phyloP scores from a whole-genome alignment of 2,797 vertebrate species.

The Smutsia gigantea region DNA sequence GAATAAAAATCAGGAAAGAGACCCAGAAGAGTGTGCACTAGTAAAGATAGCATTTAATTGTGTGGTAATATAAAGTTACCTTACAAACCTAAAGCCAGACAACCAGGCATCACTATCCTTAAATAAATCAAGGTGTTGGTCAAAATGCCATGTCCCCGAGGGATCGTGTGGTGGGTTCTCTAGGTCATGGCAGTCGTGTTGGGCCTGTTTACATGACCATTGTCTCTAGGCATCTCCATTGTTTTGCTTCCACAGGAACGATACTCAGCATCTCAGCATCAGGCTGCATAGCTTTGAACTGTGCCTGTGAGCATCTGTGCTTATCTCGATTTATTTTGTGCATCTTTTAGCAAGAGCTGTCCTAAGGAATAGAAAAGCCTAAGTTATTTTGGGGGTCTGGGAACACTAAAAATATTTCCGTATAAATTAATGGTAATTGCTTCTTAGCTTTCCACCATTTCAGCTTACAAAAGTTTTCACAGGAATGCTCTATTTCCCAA shows the following conservation, averaged over 20 bases:
- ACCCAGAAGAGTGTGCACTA: neutral
- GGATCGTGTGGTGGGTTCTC: neutral
- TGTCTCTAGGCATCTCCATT: neutral
- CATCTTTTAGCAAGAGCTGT: neutral
- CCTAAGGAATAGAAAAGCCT: neutral
- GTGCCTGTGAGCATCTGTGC: neutral
- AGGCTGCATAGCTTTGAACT: neutral
- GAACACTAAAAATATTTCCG: neutral
- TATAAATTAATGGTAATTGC: neutral
- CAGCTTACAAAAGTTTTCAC: too few relatives aligned
- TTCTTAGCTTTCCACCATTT: neutral
- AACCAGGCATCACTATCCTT: neutral
- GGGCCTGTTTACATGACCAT: neutral
- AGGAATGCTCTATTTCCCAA: neutral
- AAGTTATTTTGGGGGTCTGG: neutral
- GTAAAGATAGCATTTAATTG: conserved; percentile 3
- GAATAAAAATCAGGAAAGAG: neutral
- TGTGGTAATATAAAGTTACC: neutral
- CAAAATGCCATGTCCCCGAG: neutral
- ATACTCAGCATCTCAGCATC: neutral
- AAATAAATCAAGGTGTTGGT: neutral
- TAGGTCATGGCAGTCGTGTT: neutral
- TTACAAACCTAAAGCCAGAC: neutral
- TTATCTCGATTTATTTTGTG: neutral
- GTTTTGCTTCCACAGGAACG: neutral